These are phyloP conservation scores for Porites cylindrica DNA, from an alignment of 92 coral and sea anemone species.

Conservation along the genomic window DNA sequence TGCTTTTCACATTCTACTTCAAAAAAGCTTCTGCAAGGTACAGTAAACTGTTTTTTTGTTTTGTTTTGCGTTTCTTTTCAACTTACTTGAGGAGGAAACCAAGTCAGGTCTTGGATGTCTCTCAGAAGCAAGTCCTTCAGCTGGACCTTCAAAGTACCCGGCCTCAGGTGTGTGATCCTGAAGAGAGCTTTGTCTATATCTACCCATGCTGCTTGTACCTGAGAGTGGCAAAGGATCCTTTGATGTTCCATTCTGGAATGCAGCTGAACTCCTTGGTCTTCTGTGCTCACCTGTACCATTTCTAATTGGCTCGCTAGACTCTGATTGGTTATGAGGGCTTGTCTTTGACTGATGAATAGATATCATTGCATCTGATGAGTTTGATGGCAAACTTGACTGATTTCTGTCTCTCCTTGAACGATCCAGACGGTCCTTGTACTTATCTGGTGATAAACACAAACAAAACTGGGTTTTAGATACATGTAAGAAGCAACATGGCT, in stretches of 20 bases:
- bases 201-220: not conserved
- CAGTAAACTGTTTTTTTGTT: too few relatives aligned
- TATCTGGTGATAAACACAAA: slow-evolving; percentile 54
- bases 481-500: too few relatives aligned
- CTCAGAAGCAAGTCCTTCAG: slow-evolving; percentile 49
- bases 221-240: slow-evolving; percentile 11
- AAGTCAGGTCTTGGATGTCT: slow-evolving; percentile 44
- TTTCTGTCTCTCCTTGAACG: slow-evolving; percentile 58
- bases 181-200: slow-evolving; percentile 22
- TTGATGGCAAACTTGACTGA: not conserved
- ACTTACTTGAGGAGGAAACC: slow-evolving; percentile 34
- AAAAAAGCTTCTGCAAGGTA: too few relatives aligned
- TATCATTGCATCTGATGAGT: slow-evolving; percentile 1
- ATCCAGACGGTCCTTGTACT: slow-evolving; percentile 81
- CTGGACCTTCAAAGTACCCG: slow-evolving; percentile 69
- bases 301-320: not conserved
- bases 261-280: slow-evolving; percentile 36
- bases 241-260: slow-evolving; percentile 27
- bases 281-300: slow-evolving; percentile 8
- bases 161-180: slow-evolving; percentile 32
- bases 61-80: not conserved
- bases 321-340: slow-evolving; percentile 24
- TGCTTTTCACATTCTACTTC: too few relatives aligned
- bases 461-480: not conserved
- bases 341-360: slow-evolving; percentile 17